Evolutionary conservation across 2,797 vertebrate species (phyloP), one percentile per base, ranked within the genome.

Genomic region (Manis crassicaudata): DNA sequence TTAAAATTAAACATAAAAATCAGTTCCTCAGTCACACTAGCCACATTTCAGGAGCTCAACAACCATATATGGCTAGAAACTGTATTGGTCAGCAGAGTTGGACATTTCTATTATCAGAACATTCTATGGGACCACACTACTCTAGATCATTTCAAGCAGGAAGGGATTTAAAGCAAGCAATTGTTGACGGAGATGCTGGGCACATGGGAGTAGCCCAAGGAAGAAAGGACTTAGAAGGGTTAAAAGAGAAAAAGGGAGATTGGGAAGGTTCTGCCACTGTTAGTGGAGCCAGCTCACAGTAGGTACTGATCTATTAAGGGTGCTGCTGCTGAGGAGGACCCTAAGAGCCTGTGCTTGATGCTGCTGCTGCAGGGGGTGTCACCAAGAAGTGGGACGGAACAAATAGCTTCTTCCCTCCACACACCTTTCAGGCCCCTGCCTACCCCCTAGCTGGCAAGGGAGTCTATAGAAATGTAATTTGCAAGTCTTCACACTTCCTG

Each of bases 1-100:
- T 37, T 70, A 70, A 79, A 94, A 88, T 93, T 40, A 81, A 67
- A 93, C 6, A 32, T 79, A 96, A 91, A 76, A 40, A 76, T 75
- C 46, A 77, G 43, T 63, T 77, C 43, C 32, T 92, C 62, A 40
- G 70, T 83, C 43, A 79, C 54, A 40, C 23, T 37, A 58, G 63
- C 62, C 85, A 65, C 40, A 68, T 67, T 92, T 84, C 17, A 88
- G 72, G 76, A 96, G 65, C 32, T 92, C 54, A 65, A 43, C 63
- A 50, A 60, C n/a, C 20, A 46, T 12, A 70, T 52, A 29, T 1
- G 1, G 16, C 35, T 65, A 63, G 32, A 35, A 7, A 46, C 56
- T 60, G 6, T 25, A 29, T 12, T 27, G 25, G n/a, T 56, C 62
- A 79, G 56, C 52, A 83, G 9, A 65, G 70, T 40, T 90, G 32